phyloP scores from a whole-genome alignment of 2,888 invertebrate species.

The Gonocerus acuteangulatus region DNA sequence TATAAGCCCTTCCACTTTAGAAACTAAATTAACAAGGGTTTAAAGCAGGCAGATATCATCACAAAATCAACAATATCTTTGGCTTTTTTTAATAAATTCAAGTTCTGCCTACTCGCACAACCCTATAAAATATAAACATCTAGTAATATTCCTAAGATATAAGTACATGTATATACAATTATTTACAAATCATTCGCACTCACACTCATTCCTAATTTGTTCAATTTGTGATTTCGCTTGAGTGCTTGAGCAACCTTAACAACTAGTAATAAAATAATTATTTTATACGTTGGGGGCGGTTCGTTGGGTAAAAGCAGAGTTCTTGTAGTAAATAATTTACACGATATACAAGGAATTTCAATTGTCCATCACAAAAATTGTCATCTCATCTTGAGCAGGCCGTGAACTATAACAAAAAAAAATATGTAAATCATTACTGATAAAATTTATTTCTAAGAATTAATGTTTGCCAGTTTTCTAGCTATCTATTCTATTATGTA shows the following conservation, averaged over 20 bases:
- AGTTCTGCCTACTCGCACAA: not conserved
- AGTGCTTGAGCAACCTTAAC: slow-evolving; percentile 33
- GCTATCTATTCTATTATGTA: too few relatives aligned
- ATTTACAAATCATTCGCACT: slow-evolving; percentile 21
- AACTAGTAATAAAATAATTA: slow-evolving; percentile 21
- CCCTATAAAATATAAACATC: not conserved
- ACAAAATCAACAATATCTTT: not conserved
- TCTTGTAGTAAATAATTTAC: slow-evolving; percentile 16
- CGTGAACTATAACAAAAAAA: slow-evolving; percentile 5
- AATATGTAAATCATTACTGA: not conserved
- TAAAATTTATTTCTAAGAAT: too few relatives aligned
- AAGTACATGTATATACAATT: slow-evolving; percentile 16
- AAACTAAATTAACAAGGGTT: not conserved
- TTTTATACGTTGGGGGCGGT: slow-evolving; percentile 19
- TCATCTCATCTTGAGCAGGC: slow-evolving; percentile 24
- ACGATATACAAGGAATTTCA: slow-evolving; percentile 21
- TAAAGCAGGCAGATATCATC: slow-evolving; percentile 6
- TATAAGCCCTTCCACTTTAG: too few relatives aligned
- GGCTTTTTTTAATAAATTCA: not conserved
- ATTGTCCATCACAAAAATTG: slow-evolving; percentile 21
- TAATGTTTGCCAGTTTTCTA: too few relatives aligned
- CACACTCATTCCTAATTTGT: slow-evolving; percentile 10
- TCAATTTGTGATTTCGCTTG: slow-evolving; percentile 22
- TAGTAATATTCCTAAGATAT: not conserved
- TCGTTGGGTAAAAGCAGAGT: slow-evolving; percentile 23